A percentile compares a stretch with the other conserved stretches of the same genome.
These are phyloP conservation scores for Linnaemya vulpina DNA, from an alignment of 2,888 invertebrate species.

Conservation along the genomic window DNA sequence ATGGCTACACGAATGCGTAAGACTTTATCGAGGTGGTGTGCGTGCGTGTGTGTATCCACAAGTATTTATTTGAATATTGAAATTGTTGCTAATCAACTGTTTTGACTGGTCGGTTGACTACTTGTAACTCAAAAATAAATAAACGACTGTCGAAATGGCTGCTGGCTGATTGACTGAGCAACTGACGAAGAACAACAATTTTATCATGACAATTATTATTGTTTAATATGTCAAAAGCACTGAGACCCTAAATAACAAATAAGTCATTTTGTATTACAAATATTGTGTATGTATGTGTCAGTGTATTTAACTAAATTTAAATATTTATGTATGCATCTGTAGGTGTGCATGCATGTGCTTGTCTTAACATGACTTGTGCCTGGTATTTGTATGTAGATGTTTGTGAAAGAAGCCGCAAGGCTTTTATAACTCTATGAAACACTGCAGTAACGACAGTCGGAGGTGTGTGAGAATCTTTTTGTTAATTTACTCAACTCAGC, in stretches of 20 bases:
- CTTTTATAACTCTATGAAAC: conserved; percentile 33
- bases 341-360: background rate
- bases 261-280: conserved; percentile 57
- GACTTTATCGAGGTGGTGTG: background rate
- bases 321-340: background rate
- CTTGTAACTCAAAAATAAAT: conserved; percentile 6
- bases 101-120: conserved; percentile 32
- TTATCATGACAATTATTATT: conserved; percentile 69
- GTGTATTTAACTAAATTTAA: conserved; percentile 13
- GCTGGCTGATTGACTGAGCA: conserved; percentile 14
- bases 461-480: conserved; percentile 50
- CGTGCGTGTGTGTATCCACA: background rate
- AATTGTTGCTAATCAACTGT: conserved; percentile 63
- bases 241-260: conserved; percentile 57
- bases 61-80: conserved; percentile 41
- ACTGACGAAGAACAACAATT: conserved; percentile 53
- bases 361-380: conserved; percentile 21
- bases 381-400: conserved; percentile 34
- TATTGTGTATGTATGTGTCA: background rate
- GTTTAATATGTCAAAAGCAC: conserved; percentile 64
- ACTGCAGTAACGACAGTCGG: conserved; percentile 6
- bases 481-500: conserved; percentile 37
- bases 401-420: conserved; percentile 59
- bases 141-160: conserved; percentile 27
- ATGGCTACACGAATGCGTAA: too few species aligned